Base-by-base conservation (phyloP, 2,797 vertebrate genomes). In the Acanthiza pusilla region DNA sequence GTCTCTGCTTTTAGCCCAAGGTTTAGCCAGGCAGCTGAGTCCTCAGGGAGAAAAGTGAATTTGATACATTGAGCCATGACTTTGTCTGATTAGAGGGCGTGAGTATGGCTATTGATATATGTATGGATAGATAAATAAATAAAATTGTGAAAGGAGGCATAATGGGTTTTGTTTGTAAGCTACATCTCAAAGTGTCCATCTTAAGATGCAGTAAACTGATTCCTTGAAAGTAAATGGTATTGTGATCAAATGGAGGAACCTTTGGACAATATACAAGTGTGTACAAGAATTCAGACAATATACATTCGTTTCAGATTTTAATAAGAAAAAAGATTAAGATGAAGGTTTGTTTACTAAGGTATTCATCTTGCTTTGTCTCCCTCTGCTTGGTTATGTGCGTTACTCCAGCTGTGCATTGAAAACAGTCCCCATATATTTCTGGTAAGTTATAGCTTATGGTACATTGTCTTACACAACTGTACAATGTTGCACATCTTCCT, bases 401-500 rank as follows among this genome's bases (percentile, higher is more conserved):
- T 65, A 19, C 1, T 21, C 34, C 18, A 72, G 22, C 27, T 78
- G 55, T 85, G 65, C 19, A 16, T 40, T 66, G 70, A 21, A 62
- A 79, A 8, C 25, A 36, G 14, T 29, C 15, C 30, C 7, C 5
- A 3, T 34, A 3, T 60, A 62, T 67, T 57, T 71, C 40, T 74
- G 60, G 2, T 8, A 21, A 30, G 13, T 43, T 77, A 25, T 0
- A 22, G 22, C 25, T 89, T 50, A 16, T 3, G 36, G 9, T 43
- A 32, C 7, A 0, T 40, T 20, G 58, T 38, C 4, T 62, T 25
- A 12, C 1, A 48, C 58, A 51, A 20, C 26, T 40, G 6, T 29
- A 5, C 3, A 11, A 2, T 27, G 16, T 48, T 68, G 38, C 5
- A 13, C 1, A 0, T 43, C 13, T 36, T 70, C 10, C 11, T 78